Conservation (phyloP, 2,113 vertebrate genomes). For the Hyaena hyaena region DNA sequence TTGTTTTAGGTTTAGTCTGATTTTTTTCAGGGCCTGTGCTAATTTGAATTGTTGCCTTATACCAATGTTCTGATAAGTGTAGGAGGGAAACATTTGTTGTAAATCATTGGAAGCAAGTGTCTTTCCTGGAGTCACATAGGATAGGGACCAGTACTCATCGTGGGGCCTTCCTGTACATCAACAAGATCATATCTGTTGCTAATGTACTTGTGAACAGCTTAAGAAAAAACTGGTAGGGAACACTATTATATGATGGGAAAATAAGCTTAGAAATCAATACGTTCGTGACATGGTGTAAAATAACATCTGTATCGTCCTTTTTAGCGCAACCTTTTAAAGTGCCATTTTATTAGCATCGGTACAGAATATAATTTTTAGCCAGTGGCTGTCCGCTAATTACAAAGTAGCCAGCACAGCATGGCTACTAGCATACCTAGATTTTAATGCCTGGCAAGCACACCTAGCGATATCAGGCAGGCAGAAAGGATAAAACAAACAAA, state of each 20-base stretch:
- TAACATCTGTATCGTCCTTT: background rate
- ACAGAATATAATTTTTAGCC: slow-evolving; percentile 19
- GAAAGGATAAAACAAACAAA: background rate
- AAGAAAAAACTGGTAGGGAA: background rate
- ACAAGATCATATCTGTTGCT: background rate
- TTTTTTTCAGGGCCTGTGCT: background rate
- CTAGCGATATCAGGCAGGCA: background rate
- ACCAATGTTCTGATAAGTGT: background rate
- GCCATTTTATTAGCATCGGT: background rate
- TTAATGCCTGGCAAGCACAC: background rate
- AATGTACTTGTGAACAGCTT: background rate
- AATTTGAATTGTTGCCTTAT: background rate
- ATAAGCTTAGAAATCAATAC: background rate
- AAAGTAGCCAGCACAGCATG: slow-evolving; percentile 42
- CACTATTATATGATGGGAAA: background rate
- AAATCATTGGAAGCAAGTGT: background rate
- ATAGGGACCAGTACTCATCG: background rate
- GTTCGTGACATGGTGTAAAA: background rate
- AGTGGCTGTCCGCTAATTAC: slow-evolving; percentile 19
- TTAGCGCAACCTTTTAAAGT: background rate
- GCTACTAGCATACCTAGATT: background rate
- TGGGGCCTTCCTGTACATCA: background rate
- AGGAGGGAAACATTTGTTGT: background rate
- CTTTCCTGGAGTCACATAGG: background rate
- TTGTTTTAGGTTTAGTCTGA: background rate